Evolutionary conservation across 1,140 invertebrate species (phyloP), one percentile per base, ranked within the genome.

Genomic region (Colletes gigas): DNA sequence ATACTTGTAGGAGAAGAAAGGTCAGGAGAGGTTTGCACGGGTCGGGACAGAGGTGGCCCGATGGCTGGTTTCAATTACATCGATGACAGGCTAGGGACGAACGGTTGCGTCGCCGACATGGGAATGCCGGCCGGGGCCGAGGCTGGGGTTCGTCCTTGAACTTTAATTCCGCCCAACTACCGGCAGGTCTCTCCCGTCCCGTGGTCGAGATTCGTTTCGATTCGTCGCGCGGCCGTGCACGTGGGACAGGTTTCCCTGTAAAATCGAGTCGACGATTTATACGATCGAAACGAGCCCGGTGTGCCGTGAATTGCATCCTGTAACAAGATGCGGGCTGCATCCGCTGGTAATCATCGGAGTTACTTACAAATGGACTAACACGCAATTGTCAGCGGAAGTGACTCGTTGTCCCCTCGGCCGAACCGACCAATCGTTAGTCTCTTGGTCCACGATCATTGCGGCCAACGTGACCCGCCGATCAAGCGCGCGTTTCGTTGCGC

Each of bases 371-470:
- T 90, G 86, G 86, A 85, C 83, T 79, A 73, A 73, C 82, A 68
- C 83, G 86, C 90, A 91, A 92, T 93, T 91, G 90, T 89, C 87
- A 87, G 85, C 92, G 92, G 92, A 93, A 92, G 91, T 89, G 88
- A 82, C 91, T 92, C 88, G 91, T 93, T 93, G 90, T 88, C 80
- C 84, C 85, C 88, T 88, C 89, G 88, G 84, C 79, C 82, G 81
- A 85, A 78, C 79, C 83, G 80, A 83, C 86, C 89, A 90, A 91
- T 91, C 88, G 89, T 91, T 88, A 89, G 81, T 83, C 89, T 83
- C 81, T 85, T 83, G 75, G 86, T 84, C 81, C 89, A 88, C 86
- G 88, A 91, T 91, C 89, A 90, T 92, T 89, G 87, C 75, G 55
- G 63, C 10, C 52, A 74, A 75, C 78, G 71, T 74, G 71, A 80